Evolutionary conservation across 2,797 vertebrate genomes (phyloP), one percentile per base, ranked within the genome.

Genomic region (Bucorvus abyssinicus): DNA sequence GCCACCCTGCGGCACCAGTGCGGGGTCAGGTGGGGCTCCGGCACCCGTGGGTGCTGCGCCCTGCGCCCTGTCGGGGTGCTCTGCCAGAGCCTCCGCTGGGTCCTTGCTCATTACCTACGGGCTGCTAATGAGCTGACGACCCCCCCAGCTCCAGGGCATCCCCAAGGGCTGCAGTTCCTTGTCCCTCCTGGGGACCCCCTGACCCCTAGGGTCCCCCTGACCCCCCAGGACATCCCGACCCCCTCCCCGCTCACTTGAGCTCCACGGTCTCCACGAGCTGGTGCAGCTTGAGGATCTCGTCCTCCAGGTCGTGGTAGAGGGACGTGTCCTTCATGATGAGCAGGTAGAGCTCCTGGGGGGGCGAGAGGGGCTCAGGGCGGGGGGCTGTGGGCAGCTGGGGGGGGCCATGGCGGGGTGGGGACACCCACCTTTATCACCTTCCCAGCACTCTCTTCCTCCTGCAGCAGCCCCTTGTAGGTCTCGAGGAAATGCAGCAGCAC

Each of bases 401-500:
- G 24, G 19, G 29, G 8, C 40, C 24, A 47, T 6, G n/a, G 14
- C 6, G 23, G 32, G 10, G 3, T 14, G 61, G 34, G 15, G 16
- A 27, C 57, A 38, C 94, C 12, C 95, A 99, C 99, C 99, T 99
- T 99, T 70, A 99, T 98, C 92, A 99, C 96, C 97, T 98, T 98
- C 97, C 98, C 98, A 50, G 95, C 98, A 78, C 96, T 98, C 98
- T 78, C 99, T 94, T 99, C 99, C 97, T 99, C 99, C 97, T 99
- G 99, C 94, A 99, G 98, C 74, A 99, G 98, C 77, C 99, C 99
- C 93, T 99, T 98, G 98, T 99, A 99, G 9, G 98, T 99, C 91
- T 99, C 99, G 97, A 99, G 97, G 97, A 99, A 99, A 38, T 99
- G 98, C 87, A 99, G 98, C 36, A 99, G 98, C 91, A 99, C 98